phyloP scores from a whole-genome alignment of 2,113 vertebrate genomes.

The Melospiza georgiana region DNA sequence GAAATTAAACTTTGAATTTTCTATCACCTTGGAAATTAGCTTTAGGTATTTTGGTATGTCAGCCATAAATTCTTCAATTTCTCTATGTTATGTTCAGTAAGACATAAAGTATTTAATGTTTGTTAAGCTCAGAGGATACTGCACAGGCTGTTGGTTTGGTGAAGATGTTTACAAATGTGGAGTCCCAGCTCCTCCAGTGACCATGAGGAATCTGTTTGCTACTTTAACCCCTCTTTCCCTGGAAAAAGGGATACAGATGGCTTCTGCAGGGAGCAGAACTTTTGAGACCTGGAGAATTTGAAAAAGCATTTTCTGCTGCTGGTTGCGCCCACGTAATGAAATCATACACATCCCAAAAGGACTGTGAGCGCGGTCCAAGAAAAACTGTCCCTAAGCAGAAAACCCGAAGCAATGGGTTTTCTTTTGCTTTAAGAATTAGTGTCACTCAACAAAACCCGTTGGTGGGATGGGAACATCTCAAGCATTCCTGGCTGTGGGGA shows the following conservation, averaged over 20 bases:
- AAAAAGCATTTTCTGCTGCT: neutral
- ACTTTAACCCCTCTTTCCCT: neutral
- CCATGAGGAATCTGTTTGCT: neutral
- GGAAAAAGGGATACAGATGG: neutral
- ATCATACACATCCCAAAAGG: neutral
- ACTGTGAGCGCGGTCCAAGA: neutral
- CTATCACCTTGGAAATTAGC: neutral
- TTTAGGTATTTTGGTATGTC: neutral
- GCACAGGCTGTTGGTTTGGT: neutral
- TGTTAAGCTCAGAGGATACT: neutral
- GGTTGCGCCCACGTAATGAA: neutral
- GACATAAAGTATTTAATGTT: neutral
- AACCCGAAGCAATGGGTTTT: neutral
- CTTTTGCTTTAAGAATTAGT: neutral
- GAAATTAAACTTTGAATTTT: neutral
- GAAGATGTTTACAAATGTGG: neutral
- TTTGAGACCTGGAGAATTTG: neutral
- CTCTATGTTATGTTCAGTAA: neutral
- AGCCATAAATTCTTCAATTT: neutral
- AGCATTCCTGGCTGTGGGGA: neutral
- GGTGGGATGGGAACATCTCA: neutral
- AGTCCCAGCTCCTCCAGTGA: neutral
- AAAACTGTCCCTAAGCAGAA: neutral
- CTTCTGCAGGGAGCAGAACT: neutral
- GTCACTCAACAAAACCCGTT: accelerated